These are phyloP conservation scores for Apamea anceps DNA, from an alignment of 2,888 invertebrate genomes.

Conservation along the genomic window DNA sequence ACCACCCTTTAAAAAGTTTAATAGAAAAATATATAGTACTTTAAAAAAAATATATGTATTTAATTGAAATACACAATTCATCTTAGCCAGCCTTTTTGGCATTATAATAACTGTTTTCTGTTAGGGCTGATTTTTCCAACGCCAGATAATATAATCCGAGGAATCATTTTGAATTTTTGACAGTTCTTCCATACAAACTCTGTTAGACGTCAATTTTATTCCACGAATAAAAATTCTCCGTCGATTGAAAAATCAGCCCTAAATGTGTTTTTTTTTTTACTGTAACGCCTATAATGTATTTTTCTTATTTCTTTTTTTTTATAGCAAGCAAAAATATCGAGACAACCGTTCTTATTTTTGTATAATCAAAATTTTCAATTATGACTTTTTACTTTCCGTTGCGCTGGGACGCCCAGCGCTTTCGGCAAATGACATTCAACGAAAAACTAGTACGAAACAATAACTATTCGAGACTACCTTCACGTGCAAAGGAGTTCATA, in stretches of 20 bases:
- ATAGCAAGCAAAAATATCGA: background rate
- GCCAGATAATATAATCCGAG: no score
- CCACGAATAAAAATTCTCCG: no score
- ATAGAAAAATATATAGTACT: conserved; percentile 20
- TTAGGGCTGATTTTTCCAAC: no score
- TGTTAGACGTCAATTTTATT: no score
- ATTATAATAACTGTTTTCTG: background rate
- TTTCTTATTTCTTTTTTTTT: background rate
- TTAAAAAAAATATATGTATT: background rate
- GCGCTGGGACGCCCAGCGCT: background rate
- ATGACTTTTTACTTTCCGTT: background rate
- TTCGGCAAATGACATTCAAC: background rate
- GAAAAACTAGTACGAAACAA: background rate
- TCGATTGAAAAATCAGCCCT: no score
- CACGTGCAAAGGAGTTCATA: background rate
- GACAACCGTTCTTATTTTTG: background rate
- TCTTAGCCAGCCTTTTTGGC: background rate
- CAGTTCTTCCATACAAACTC: no score
- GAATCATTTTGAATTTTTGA: no score
- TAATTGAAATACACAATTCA: background rate
- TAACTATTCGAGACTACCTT: background rate
- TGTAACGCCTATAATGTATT: background rate
- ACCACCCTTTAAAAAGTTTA: background rate
- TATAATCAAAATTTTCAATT: background rate
- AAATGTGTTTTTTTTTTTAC: no score